Conservation (phyloP, 2,888 invertebrate genomes). For the Eupithecia inturbata region DNA sequence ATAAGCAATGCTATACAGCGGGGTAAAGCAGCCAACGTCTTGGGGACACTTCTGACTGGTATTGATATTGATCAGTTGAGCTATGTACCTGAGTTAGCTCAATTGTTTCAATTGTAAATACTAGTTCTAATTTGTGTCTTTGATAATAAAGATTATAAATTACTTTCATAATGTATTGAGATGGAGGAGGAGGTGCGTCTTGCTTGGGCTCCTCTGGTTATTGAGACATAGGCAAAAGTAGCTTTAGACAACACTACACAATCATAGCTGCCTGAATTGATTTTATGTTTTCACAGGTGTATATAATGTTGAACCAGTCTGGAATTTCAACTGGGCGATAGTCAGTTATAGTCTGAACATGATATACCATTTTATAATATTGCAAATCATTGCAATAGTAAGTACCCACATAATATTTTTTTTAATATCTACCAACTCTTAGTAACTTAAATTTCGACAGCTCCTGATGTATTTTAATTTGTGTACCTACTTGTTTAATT, state of each 20-base stretch:
- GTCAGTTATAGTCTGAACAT: conserved; percentile 91
- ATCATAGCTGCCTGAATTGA: background rate
- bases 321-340: conserved; percentile 91
- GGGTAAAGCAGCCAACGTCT: background rate
- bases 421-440: background rate
- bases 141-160: too few relatives aligned
- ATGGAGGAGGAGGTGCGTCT: too few relatives aligned
- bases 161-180: background rate
- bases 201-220: too few relatives aligned
- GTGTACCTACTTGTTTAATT: background rate
- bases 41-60: background rate
- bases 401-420: conserved; percentile 57
- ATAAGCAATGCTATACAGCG: background rate
- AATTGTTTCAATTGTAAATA: background rate
- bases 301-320: conserved; percentile 90
- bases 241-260: background rate
- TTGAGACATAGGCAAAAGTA: background rate
- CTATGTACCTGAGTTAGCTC: background rate
- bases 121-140: too few relatives aligned
- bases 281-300: conserved; percentile 86
- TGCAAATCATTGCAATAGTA: conserved; percentile 88
- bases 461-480: background rate
- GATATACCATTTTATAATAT: conserved; percentile 92
- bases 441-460: background rate
- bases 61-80: background rate